A percentile compares a stretch with the other conserved stretches of the same genome.
Conservation (phyloP, 2,888 invertebrate genomes). For the Rapana venosa region DNA sequence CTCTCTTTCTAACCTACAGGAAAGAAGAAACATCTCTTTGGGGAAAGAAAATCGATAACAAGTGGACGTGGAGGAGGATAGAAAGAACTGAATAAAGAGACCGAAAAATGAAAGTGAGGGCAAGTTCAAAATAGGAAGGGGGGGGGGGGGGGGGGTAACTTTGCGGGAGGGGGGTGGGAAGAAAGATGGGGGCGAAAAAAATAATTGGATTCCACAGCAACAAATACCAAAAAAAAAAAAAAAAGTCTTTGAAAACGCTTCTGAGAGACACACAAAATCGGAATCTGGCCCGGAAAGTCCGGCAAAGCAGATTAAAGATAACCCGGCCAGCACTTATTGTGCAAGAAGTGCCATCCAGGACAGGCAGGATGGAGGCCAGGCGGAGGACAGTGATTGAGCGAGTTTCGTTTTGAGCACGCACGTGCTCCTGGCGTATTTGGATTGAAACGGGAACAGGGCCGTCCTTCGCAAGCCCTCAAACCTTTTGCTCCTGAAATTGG, state of each 20-base stretch:
- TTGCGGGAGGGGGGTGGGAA: no score
- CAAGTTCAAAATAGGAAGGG: no score
- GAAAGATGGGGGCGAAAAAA: no score
- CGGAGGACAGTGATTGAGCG: slow-evolving; percentile 31
- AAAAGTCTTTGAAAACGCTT: neutral
- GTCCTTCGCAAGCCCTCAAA: neutral
- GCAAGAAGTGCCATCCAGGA: slow-evolving; percentile 39
- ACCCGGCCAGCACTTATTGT: slow-evolving; percentile 35
- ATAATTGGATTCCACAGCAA: neutral
- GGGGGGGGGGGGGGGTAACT: no score
- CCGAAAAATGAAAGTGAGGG: no score
- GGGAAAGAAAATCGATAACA: no score
- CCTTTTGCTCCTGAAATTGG: neutral
- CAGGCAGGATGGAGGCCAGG: neutral
- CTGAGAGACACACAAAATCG: neutral
- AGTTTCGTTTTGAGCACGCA: slow-evolving; percentile 36
- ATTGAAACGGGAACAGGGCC: neutral
- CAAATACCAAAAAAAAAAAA: neutral
- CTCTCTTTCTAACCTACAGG: no score
- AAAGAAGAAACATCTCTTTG: no score
- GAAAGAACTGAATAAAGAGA: no score
- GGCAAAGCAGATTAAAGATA: slow-evolving; percentile 29
- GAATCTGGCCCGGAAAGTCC: neutral
- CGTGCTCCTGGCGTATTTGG: slow-evolving; percentile 37
- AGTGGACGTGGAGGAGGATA: no score